A percentile compares a stretch with the other conserved stretches of the same genome.
Conservation (phyloP, 35 echinoderm and acorn worm genomes). For the Acanthaster planci region DNA sequence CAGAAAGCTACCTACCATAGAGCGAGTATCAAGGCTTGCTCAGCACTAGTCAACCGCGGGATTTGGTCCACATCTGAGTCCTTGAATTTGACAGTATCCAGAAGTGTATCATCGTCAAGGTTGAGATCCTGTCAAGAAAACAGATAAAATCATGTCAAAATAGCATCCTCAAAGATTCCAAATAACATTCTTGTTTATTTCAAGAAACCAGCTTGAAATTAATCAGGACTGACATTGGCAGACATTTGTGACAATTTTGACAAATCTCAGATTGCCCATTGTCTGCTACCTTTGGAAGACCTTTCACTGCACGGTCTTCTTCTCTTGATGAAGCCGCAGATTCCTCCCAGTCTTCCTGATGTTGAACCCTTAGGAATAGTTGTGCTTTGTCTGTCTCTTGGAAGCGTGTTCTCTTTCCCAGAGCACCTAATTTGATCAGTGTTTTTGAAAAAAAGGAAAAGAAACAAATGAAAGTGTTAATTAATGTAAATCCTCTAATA, state of each 20-base stretch:
- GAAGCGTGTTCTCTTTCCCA: constrained; percentile 77
- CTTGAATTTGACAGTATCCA: constrained; percentile 72
- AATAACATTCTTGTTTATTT: too few species aligned
- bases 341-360: constrained; percentile 24
- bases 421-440: constrained; percentile 40
- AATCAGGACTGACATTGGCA: too few species aligned
- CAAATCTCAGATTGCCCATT: too few species aligned
- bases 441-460: too few species aligned
- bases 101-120: constrained; percentile 72
- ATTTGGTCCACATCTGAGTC: constrained; percentile 38
- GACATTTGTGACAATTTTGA: too few species aligned
- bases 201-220: too few species aligned
- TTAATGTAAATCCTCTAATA: too few species aligned
- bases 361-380: constrained; percentile 62
- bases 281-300: constrained; percentile 67
- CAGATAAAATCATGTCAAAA: not conserved
- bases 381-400: constrained; percentile 63
- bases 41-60: constrained; percentile 53
- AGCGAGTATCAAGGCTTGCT: constrained; percentile 70
- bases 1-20: constrained; percentile 52
- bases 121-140: constrained; percentile 48
- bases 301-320: constrained; percentile 11
- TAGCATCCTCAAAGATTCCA: not conserved
- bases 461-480: too few species aligned
- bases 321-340: not conserved